phyloP scores from a whole-genome alignment of 2,797 vertebrate species.

The Gephyroberyx darwinii region DNA sequence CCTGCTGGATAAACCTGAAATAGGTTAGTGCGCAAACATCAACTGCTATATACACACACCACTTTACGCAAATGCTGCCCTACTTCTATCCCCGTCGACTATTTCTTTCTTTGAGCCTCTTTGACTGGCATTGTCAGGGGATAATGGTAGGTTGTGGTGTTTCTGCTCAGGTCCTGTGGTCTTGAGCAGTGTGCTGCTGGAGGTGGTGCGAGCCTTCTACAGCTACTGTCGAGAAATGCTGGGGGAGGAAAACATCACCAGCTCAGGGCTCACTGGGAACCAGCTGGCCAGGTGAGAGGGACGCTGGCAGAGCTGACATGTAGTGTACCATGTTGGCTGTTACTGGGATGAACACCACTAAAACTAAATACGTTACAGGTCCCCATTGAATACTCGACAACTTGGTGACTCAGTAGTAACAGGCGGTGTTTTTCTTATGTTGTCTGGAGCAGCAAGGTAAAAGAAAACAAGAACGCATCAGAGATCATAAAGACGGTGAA shows the following conservation, averaged over 20 bases:
- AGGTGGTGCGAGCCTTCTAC: slow-evolving; percentile 93
- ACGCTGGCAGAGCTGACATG: neutral
- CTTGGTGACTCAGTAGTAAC: neutral
- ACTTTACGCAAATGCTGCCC: neutral
- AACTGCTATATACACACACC: neutral
- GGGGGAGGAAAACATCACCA: slow-evolving; percentile 82
- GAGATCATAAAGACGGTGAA: slow-evolving; percentile 97
- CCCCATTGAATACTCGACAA: neutral
- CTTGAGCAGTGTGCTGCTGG: slow-evolving; percentile 88
- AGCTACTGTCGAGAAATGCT: slow-evolving; percentile 88
- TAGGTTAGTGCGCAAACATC: slow-evolving; percentile 79
- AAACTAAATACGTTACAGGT: neutral
- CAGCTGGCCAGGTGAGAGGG: slow-evolving; percentile 84
- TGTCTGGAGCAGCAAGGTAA: slow-evolving; percentile 85
- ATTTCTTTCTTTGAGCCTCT: too few species aligned
- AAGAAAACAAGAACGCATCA: slow-evolving; percentile 92
- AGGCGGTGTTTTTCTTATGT: neutral
- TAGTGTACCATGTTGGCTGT: neutral
- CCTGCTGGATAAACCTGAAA: slow-evolving; percentile 95
- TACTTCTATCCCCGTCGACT: neutral
- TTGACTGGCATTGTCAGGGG: too few species aligned
- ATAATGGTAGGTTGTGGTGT: neutral
- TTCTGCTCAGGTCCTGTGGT: slow-evolving; percentile 85
- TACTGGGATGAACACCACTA: neutral
- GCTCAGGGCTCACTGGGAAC: slow-evolving; percentile 85